A percentile compares a stretch with the other conserved stretches of the same genome.
Conservation (phyloP, 1,140 invertebrate species). For the Euglossa dilemma region DNA sequence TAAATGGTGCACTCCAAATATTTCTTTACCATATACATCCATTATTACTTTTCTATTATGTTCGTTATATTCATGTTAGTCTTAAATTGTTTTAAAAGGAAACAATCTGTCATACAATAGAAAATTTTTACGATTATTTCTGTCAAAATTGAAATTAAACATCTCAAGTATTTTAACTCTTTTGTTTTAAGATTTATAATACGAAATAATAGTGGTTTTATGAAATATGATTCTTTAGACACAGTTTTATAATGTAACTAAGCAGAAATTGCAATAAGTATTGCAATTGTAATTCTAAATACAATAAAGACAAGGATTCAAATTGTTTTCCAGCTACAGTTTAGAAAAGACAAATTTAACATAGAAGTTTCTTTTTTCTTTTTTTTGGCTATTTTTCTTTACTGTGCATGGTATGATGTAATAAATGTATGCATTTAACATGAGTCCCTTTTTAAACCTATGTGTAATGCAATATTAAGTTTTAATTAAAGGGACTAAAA, state of each 20-base stretch:
- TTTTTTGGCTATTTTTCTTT: neutral
- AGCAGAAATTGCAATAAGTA: neutral
- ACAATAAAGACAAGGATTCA: neutral
- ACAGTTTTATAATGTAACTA: neutral
- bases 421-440: neutral
- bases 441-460: neutral
- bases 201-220: neutral
- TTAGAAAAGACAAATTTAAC: neutral
- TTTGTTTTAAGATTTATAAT: neutral
- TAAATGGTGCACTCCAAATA: neutral
- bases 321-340: neutral
- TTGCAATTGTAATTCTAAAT: slow-evolving; percentile 16
- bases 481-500: neutral
- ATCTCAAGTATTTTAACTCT: neutral
- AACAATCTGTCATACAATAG: neutral
- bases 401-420: neutral
- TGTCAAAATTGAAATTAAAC: neutral
- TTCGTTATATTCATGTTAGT: neutral
- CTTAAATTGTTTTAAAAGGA: neutral
- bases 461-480: neutral
- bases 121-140: neutral
- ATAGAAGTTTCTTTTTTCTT: neutral
- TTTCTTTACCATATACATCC: neutral
- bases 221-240: neutral
- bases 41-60: slow-evolving; percentile 22